A percentile compares a stretch with the other conserved stretches of the same genome.
Evolutionary conservation across 2,797 vertebrate species (phyloP).

Genomic region (Hylomyscus alleni): DNA sequence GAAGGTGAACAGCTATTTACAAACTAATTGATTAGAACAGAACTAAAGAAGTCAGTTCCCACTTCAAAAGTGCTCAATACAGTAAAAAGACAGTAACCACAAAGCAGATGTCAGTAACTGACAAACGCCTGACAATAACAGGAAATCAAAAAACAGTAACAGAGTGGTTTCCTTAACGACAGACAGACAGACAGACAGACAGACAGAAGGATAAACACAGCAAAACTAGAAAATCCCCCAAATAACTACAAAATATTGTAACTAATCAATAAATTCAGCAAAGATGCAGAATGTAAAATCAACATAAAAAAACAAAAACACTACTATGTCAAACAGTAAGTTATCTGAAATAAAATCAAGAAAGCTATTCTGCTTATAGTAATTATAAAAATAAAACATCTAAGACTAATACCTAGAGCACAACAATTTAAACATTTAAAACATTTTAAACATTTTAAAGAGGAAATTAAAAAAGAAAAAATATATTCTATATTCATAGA

Average conservation of each 20-base stretch:
- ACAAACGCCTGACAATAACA: not conserved
- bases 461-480: not conserved
- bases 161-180: not conserved
- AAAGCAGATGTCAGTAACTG: not conserved
- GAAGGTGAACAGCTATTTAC: not conserved
- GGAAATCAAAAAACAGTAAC: not conserved
- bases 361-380: not conserved
- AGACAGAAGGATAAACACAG: not conserved
- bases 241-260: not conserved
- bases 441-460: not conserved
- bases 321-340: not conserved
- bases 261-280: not conserved
- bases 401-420: not conserved
- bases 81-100: not conserved
- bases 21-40: not conserved
- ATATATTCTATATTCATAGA: not conserved
- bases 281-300: not conserved
- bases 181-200: not conserved
- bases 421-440: not conserved
- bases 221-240: not conserved
- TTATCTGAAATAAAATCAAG: not conserved
- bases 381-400: not conserved
- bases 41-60: not conserved
- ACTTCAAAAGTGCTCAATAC: not conserved
- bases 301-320: not conserved